Conservation (phyloP, 2,113 vertebrate species). For the Meles meles region DNA sequence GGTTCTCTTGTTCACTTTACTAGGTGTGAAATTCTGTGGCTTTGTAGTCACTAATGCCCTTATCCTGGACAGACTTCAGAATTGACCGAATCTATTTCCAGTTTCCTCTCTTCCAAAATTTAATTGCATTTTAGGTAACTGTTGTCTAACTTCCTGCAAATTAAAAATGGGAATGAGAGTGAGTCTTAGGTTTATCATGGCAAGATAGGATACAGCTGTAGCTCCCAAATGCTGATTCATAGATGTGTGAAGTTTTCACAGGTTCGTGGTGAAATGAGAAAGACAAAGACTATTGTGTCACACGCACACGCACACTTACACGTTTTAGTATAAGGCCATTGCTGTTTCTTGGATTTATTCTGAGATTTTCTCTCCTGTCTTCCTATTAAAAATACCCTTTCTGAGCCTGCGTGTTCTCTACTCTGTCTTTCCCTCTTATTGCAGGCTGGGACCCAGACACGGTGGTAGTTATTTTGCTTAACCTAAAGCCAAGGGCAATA, state of each 20-base stretch:
- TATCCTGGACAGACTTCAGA: not conserved
- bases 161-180: not conserved
- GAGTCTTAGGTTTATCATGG: not conserved
- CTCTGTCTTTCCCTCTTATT: not conserved
- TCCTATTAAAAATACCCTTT: conserved; percentile 5
- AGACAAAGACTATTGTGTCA: not conserved
- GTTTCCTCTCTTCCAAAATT: conserved; percentile 20
- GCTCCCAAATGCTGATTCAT: not conserved
- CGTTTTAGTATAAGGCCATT: not conserved
- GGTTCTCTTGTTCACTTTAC: not conserved
- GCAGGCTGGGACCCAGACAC: not conserved
- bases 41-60: not conserved
- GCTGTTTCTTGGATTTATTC: not conserved
- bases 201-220: not conserved
- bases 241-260: not conserved
- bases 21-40: not conserved
- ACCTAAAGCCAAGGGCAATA: not conserved
- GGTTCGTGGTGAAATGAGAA: not conserved
- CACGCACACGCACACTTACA: no score
- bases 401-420: not conserved
- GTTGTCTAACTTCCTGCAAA: conserved; percentile 5
- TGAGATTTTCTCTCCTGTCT: not conserved
- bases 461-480: not conserved
- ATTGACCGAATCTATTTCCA: not conserved
- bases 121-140: not conserved